Evolutionary conservation across 2,113 vertebrate genomes (phyloP), one percentile per base, ranked within the genome.

Genomic region (Stegostoma tigrinum): DNA sequence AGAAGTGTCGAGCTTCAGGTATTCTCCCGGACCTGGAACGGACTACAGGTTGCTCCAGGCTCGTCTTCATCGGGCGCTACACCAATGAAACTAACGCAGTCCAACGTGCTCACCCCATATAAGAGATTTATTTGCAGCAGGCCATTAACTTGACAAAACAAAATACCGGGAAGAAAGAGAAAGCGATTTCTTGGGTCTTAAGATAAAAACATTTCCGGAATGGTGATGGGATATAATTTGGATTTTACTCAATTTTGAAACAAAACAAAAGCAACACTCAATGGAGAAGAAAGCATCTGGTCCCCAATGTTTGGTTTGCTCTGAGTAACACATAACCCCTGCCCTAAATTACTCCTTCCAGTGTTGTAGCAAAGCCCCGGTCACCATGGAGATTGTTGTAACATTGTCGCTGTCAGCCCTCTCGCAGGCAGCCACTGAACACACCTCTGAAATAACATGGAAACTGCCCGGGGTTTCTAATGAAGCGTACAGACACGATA

Each of bases 381-480:
- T 94, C 23, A 95, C 93, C 67, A 70, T 95, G 67, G 93, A 72
- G 93, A 95, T 72, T 27, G 23, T 17, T 95, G 93, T 72, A 95
- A 52, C 67, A 7, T 94, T 10, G 23, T 27, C 5, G 93, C 19
- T 94, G 93, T 30, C 67, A 94, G 24, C 15, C 24, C 24, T 10
- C 14, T 55, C 38, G 61, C 89, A 66, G 34, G 30, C 12, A 27
- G 85, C 24, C 48, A 21, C 38, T 27, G 21, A 27, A 48, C 85
- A 1, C 75, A 24, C 24, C 24, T 52, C 2, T 87, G 48, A 87
- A 5, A 5, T 90, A 30, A 5, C 52, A 61, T 83, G 17, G 80
- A 45, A 21, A 42, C 78, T 19, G 78, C n/a, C n/a, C 78, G 75
- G 12, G 30, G 1, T 78, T 78, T 78, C n/a, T 4, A 72, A 72